Evolutionary conservation across 2,797 vertebrate genomes (phyloP).

Genomic region (Mormyrops boulengeri): DNA sequence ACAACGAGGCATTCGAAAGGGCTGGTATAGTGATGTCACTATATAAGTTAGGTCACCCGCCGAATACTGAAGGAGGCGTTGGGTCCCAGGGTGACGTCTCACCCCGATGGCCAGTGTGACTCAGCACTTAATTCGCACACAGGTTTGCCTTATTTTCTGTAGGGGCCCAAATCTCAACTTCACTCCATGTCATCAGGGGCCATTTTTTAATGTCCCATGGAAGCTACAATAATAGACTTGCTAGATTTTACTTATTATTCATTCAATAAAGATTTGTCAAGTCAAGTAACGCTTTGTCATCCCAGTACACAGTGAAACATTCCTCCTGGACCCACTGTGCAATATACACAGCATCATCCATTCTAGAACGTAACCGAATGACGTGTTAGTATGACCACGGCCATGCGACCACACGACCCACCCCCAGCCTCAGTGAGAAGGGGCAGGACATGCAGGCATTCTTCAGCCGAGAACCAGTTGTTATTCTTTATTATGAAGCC

Average conservation of each 20-base stretch:
- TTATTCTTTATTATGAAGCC: constrained; percentile 19
- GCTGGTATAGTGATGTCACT: background rate
- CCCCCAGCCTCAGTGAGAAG: background rate
- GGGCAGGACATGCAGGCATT: constrained; percentile 25
- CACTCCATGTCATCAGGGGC: background rate
- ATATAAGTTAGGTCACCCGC: background rate
- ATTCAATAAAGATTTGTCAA: background rate
- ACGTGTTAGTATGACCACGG: background rate
- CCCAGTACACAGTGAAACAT: background rate
- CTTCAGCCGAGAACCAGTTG: constrained; percentile 41
- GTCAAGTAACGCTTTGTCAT: background rate
- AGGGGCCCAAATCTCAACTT: background rate
- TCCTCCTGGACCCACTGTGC: background rate
- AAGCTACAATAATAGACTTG: background rate
- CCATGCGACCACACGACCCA: background rate
- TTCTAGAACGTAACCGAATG: background rate
- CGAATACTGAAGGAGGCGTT: background rate
- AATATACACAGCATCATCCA: background rate
- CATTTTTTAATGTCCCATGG: background rate
- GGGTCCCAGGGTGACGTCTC: background rate
- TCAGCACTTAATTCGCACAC: background rate
- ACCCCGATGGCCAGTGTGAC: background rate
- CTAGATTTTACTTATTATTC: background rate
- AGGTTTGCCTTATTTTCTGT: background rate
- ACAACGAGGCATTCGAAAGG: background rate